Evolutionary conservation across 37 sponge, comb jelly and placozoan species (phyloP).

Genomic region (Diacarnus erythraeanus): DNA sequence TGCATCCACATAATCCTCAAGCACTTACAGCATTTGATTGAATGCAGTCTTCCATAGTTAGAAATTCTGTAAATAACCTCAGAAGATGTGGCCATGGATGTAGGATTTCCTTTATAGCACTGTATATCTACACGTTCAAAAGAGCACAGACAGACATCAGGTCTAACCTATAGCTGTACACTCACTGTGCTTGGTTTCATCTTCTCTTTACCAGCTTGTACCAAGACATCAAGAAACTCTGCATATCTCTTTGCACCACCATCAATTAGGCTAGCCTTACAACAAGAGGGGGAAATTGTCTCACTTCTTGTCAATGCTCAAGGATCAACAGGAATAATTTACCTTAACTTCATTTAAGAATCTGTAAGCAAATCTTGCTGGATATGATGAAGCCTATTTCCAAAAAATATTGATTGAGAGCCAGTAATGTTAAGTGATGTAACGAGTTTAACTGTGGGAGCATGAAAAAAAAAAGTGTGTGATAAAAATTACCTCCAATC

Average conservation of each 20-base stretch:
- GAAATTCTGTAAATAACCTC: slow-evolving; percentile 60
- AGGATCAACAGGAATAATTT: too few species aligned
- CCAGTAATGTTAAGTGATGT: not conserved
- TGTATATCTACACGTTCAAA: slow-evolving; percentile 32
- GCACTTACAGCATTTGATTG: slow-evolving; percentile 42
- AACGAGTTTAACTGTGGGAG: not conserved
- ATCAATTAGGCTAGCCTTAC: slow-evolving; percentile 4
- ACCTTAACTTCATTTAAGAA: slow-evolving; percentile 74
- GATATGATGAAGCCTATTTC: slow-evolving; percentile 44
- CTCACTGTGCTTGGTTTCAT: slow-evolving; percentile 35
- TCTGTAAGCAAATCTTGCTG: slow-evolving; percentile 38
- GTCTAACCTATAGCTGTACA: not conserved
- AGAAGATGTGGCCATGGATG: slow-evolving; percentile 68
- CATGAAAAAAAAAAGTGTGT: not conserved
- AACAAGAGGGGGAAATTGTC: not conserved
- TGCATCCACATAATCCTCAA: not conserved
- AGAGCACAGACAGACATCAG: not conserved
- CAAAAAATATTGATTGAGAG: too few species aligned
- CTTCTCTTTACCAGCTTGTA: slow-evolving; percentile 15
- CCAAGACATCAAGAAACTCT: slow-evolving; percentile 44
- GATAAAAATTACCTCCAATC: slow-evolving; percentile 47
- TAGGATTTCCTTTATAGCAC: slow-evolving; percentile 19
- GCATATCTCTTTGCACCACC: slow-evolving; percentile 35
- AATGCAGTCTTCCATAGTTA: slow-evolving; percentile 40
- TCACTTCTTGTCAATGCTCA: too few species aligned